Conservation (phyloP, 2,888 invertebrate species). For the Pilophorus perplexus region DNA sequence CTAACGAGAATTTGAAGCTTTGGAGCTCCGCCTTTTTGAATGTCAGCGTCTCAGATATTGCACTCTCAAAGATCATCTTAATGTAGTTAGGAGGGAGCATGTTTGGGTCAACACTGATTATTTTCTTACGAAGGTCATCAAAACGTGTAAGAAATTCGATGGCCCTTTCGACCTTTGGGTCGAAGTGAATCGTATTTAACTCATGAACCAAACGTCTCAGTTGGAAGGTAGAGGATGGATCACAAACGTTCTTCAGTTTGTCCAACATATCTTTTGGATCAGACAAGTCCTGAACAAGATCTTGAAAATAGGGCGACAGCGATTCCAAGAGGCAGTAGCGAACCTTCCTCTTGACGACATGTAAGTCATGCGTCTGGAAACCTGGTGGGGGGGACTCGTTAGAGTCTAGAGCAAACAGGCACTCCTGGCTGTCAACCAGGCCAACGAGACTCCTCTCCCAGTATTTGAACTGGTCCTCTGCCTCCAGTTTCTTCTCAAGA, state of each 20-base stretch:
- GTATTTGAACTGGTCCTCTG: too few species aligned
- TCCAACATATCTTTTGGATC: conserved; percentile 22
- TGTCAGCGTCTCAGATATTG: conserved; percentile 6
- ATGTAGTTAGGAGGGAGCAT: conserved; percentile 9
- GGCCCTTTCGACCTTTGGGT: conserved; percentile 5
- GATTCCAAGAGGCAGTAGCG: conserved; percentile 14
- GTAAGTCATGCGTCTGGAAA: not conserved
- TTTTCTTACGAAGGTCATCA: not conserved
- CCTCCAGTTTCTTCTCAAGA: conserved; percentile 10
- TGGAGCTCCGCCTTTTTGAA: conserved; percentile 26
- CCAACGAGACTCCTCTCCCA: conserved; percentile 22
- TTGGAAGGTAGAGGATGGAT: conserved; percentile 20
- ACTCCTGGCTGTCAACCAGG: conserved; percentile 9
- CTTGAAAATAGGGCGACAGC: conserved; percentile 1
- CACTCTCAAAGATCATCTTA: not conserved
- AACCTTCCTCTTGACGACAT: not conserved
- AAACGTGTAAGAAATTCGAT: conserved; percentile 7
- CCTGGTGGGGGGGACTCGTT: not conserved
- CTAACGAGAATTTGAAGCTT: conserved; percentile 1
- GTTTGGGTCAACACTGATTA: not conserved
- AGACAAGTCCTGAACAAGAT: conserved; percentile 9
- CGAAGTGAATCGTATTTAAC: conserved; percentile 4
- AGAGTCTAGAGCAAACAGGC: conserved; percentile 3
- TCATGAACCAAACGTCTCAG: conserved; percentile 1
- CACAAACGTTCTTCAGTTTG: conserved; percentile 2